Evolutionary conservation across 2,113 vertebrate species (phyloP), one percentile per base, ranked within the genome.

Genomic region (Menura novaehollandiae): DNA sequence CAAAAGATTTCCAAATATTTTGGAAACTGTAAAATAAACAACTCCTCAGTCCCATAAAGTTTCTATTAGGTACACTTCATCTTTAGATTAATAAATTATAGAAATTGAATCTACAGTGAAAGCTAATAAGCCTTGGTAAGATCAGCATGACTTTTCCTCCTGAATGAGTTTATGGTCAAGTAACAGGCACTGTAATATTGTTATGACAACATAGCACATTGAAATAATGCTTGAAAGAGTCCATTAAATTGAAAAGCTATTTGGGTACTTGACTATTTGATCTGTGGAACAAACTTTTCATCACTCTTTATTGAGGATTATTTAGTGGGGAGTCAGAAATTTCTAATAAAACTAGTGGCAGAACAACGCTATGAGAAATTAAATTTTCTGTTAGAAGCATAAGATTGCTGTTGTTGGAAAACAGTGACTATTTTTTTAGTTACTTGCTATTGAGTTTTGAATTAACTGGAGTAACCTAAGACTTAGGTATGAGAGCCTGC

Each of bases 121-220:
- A 79, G 58, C 21, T 66, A 81, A 53, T 84, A 94, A 59, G 46
- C 21, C 43, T 72, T 88, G 35, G 23, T 78, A 85, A 82, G 56
- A 85, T 81, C 93, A 89, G 69, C 43, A 63, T 67, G 73, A 81
- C 39, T 88, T 92, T 93, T 97, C n/a, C 68, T 77, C 77, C 89
- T 89, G 60, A 77, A 67, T 68, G 77, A 78, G 52, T 93, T 87
- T 71, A 78, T 82, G 52, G 71, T 63, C 51, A 63, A 89, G 63
- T 75, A 87, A 91, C 27, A 72, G 87, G 23, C 66, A 79, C 26
- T 67, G 47, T 67, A 86, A 67, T 90, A 85, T 33, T 82, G 35
- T 89, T 92, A 79, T 73, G 79, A 86, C 71, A 88, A 52, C 17
- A 60, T 26, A 92, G 56, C 79, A 85, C 67, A 52, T 19, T 74